Conservation (phyloP, 2,113 vertebrate genomes). For the Aplodontia rufa region DNA sequence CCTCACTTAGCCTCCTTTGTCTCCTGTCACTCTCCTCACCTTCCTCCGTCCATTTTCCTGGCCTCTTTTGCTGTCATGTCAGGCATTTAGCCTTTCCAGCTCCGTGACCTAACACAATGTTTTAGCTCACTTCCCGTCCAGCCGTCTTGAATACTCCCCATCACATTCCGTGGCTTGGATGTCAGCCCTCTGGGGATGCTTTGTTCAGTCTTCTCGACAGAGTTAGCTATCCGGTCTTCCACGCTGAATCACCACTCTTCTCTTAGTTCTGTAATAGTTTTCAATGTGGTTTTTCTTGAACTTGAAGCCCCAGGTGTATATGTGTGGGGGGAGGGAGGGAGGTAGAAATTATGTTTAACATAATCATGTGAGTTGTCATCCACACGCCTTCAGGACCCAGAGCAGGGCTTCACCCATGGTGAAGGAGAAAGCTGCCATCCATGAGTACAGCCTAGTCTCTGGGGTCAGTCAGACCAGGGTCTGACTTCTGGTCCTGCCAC, state of each 20-base stretch:
- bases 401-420: neutral
- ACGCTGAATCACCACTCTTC: neutral
- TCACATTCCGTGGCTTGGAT: rapidly evolving
- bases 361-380: neutral
- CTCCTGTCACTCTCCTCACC: neutral
- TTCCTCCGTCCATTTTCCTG: neutral
- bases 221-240: neutral
- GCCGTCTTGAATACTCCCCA: neutral
- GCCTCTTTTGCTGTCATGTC: rapidly evolving
- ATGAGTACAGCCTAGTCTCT: neutral
- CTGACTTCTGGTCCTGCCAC: neutral
- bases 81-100: neutral
- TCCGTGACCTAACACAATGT: neutral
- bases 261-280: neutral
- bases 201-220: neutral
- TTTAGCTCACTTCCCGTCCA: neutral
- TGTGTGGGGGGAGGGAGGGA: too few relatives aligned
- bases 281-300: neutral
- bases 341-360: neutral
- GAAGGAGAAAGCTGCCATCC: neutral
- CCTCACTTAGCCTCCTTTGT: neutral
- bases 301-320: neutral
- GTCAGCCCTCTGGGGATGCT: neutral
- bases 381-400: neutral
- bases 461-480: neutral